These are phyloP conservation scores for Danionella cerebrum DNA, from an alignment of 2,113 vertebrate species.

Conservation along the genomic window DNA sequence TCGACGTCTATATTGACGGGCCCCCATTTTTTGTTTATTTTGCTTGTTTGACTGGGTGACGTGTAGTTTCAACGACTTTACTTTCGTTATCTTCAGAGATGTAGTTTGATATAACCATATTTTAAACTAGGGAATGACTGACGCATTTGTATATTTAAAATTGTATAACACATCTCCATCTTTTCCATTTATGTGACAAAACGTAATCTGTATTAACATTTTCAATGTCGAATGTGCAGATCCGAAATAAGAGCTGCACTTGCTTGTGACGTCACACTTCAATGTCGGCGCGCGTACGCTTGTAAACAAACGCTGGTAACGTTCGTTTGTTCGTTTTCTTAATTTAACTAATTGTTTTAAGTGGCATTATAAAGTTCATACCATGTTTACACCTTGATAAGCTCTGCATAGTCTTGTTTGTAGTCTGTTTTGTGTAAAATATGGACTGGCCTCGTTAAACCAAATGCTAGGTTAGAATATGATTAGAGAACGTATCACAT, in stretches of 20 bases:
- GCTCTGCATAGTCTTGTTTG: neutral
- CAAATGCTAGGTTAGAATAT: too few species aligned
- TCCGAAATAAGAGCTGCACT: fast-evolving
- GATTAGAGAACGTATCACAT: too few species aligned
- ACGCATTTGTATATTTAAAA: too few species aligned
- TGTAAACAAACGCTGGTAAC: neutral
- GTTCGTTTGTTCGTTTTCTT: neutral
- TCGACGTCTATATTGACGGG: neutral
- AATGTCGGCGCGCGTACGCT: neutral
- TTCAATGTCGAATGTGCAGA: conserved; percentile 43
- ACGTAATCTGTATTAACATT: too few species aligned
- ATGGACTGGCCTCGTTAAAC: neutral
- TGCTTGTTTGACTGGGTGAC: conserved; percentile 27
- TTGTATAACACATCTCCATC: too few species aligned
- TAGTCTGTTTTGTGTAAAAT: neutral
- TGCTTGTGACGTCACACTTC: neutral
- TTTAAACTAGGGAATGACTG: too few species aligned
- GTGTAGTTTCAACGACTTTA: conserved; percentile 8
- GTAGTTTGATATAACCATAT: neutral
- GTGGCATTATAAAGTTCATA: too few species aligned
- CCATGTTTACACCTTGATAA: too few species aligned
- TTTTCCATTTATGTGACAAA: too few species aligned
- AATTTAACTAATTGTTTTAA: neutral
- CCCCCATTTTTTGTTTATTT: conserved; percentile 60
- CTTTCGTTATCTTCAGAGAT: conserved; percentile 42